Percentiles rank a stretch among this genome's conserved stretches.
phyloP scores from a whole-genome alignment of 2,113 vertebrate species.

The Henicopernis longicauda region DNA sequence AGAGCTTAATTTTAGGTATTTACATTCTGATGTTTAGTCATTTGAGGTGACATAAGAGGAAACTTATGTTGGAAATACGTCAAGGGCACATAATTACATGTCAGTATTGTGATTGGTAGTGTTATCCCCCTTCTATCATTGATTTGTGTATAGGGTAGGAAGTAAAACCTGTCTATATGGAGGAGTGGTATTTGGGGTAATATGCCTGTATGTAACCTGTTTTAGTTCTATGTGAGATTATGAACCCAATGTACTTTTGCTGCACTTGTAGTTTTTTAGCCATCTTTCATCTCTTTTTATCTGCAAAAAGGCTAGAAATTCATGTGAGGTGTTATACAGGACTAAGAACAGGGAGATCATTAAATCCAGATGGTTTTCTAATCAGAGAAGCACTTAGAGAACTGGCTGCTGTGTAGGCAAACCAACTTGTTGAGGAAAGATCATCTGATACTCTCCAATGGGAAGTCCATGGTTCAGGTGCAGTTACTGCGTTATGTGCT shows the following conservation, averaged over 20 bases:
- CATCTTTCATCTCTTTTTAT: not conserved
- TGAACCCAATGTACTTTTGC: not conserved
- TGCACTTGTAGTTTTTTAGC: not conserved
- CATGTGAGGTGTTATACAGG: not conserved
- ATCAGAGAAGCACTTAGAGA: not conserved
- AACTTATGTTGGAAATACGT: not conserved
- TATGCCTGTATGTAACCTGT: not conserved
- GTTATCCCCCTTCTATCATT: not conserved
- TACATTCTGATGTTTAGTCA: not conserved
- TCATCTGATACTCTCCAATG: not conserved
- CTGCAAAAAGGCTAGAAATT: not conserved
- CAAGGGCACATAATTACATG: not conserved
- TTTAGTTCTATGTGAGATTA: not conserved
- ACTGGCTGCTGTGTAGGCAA: not conserved
- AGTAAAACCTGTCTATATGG: not conserved
- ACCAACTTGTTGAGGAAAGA: not conserved
- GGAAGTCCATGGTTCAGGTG: not conserved
- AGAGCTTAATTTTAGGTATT: not conserved
- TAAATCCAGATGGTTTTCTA: not conserved
- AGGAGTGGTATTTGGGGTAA: not conserved
- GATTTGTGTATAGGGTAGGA: not conserved
- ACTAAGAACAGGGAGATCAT: not conserved
- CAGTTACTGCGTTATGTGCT: fast-evolving
- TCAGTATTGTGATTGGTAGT: fast-evolving
- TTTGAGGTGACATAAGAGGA: not conserved